These are phyloP conservation scores for Leptinotarsa lineolata DNA, from an alignment of 1,140 invertebrate genomes.

Conservation along the genomic window DNA sequence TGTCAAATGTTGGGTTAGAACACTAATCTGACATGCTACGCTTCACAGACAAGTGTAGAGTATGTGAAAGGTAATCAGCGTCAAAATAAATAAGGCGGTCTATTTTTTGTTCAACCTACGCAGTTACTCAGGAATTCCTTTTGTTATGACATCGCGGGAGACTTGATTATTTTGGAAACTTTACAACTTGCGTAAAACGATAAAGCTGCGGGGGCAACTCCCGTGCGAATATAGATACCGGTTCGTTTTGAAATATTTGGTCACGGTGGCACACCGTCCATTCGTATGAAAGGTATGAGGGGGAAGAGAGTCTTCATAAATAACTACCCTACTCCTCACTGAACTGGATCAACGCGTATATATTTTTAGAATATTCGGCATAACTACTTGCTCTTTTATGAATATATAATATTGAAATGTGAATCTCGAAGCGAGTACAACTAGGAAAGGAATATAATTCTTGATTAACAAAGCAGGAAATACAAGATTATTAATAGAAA, in stretches of 20 bases:
- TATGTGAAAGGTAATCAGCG: conserved; percentile 15
- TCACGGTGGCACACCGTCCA: no score
- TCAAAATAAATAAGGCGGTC: conserved; percentile 18
- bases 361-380: no score
- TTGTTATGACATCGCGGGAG: conserved; percentile 19
- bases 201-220: neutral
- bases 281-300: no score
- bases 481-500: no score
- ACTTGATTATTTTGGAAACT: conserved; percentile 15
- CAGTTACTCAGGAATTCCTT: conserved; percentile 20
- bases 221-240: conserved; percentile 15
- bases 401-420: no score
- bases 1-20: conserved; percentile 19
- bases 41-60: conserved; percentile 3
- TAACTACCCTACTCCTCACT: no score
- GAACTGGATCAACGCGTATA: no score
- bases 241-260: neutral
- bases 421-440: no score
- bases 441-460: no score
- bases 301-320: no score
- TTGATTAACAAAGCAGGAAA: no score
- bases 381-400: no score
- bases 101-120: conserved; percentile 19
- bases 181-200: conserved; percentile 16
- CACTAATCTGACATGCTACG: conserved; percentile 17